These are phyloP conservation scores for Cassiopea xamachana DNA, from an alignment of 30 jellyfish, hydroid and myxozoan genomes.

Conservation along the genomic window DNA sequence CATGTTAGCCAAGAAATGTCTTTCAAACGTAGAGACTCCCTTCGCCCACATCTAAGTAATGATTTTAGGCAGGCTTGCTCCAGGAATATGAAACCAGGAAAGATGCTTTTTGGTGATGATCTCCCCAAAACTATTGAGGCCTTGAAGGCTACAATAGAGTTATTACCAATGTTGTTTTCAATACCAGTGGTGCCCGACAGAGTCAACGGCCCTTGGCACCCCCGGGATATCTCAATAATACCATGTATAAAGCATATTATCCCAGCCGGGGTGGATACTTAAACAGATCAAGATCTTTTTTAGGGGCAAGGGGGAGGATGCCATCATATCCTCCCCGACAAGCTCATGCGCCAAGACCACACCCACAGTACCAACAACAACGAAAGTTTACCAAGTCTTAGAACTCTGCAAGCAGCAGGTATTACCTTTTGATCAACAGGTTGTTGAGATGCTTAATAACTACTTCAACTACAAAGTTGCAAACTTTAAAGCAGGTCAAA, in stretches of 20 bases:
- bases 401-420: conserved; percentile 16
- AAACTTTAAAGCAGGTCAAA: background rate
- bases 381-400: conserved; percentile 6
- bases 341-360: background rate
- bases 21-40: conserved; percentile 7
- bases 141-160: background rate
- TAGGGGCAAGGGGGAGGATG: too few relatives aligned
- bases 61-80: background rate
- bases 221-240: background rate
- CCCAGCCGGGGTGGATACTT: background rate
- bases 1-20: conserved; percentile 4
- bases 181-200: background rate
- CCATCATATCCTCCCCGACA: too few relatives aligned
- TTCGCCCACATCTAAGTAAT: conserved; percentile 19
- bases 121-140: background rate
- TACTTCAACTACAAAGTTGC: background rate
- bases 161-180: too few relatives aligned
- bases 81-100: background rate
- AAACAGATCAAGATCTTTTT: background rate
- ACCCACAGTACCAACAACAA: background rate
- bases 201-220: background rate
- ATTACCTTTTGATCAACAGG: background rate
- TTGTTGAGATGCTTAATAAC: background rate
- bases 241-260: background rate
- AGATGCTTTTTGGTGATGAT: background rate